Conservation (phyloP, 2,113 vertebrate genomes). For the Syrrhaptes paradoxus region DNA sequence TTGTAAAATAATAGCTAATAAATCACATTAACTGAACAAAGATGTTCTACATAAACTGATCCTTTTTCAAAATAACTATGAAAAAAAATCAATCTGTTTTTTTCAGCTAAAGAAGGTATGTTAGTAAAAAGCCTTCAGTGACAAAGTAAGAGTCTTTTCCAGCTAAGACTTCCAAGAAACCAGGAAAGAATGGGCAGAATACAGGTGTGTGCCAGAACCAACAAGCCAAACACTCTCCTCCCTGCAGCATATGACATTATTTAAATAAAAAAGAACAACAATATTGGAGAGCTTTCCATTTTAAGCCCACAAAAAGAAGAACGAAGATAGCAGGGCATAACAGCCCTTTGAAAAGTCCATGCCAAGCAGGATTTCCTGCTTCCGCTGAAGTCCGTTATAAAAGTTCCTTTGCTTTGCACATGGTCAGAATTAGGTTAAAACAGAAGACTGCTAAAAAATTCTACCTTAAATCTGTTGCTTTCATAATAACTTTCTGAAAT, state of each 20-base stretch:
- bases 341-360: neutral
- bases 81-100: neutral
- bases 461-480: neutral
- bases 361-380: neutral
- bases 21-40: neutral
- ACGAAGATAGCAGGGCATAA: neutral
- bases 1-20: neutral
- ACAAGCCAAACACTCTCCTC: neutral
- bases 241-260: rapidly evolving
- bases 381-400: neutral
- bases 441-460: neutral
- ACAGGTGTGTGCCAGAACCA: neutral
- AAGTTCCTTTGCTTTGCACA: neutral
- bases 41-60: neutral
- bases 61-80: neutral
- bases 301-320: neutral
- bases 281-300: neutral
- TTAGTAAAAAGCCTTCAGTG: neutral
- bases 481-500: neutral
- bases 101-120: neutral
- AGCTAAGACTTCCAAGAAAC: neutral
- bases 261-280: neutral
- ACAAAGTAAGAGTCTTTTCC: neutral
- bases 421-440: neutral
- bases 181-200: neutral